Percentiles rank a stretch among this genome's conserved stretches.
phyloP scores from a whole-genome alignment of 92 coral and sea anemone species.

The Parazoanthus darwini region DNA sequence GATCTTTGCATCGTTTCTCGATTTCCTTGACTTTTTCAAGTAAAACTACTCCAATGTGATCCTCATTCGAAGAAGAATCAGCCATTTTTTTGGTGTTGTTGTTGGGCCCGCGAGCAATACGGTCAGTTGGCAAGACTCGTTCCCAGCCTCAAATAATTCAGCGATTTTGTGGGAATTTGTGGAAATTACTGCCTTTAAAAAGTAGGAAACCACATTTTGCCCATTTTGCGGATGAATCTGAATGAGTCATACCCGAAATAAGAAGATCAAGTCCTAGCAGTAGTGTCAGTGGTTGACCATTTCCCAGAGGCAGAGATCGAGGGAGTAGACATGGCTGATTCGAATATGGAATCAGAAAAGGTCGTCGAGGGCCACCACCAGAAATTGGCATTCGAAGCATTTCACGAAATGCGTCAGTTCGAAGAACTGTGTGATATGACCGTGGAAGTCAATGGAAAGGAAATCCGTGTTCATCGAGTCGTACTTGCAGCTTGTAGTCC shows the following conservation, averaged over 20 bases:
- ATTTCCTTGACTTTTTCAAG: constrained; percentile 34
- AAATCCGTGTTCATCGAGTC: constrained; percentile 81
- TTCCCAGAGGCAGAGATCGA: not conserved
- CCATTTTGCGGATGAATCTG: too few relatives aligned
- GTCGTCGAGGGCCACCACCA: constrained; percentile 64
- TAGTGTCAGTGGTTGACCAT: not conserved
- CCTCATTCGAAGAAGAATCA: not conserved
- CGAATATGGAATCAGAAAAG: constrained; percentile 20
- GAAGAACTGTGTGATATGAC: constrained; percentile 87
- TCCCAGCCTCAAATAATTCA: not conserved
- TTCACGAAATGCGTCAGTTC: constrained; percentile 74
- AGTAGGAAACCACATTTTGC: not conserved
- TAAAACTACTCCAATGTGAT: constrained; percentile 14
- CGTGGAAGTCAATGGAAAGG: constrained; percentile 69
- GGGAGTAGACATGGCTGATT: constrained; percentile 46
- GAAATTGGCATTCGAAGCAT: constrained; percentile 62
- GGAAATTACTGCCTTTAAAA: not conserved
- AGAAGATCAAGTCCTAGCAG: not conserved
- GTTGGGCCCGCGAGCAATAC: constrained; percentile 13
- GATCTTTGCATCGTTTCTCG: constrained; percentile 21
- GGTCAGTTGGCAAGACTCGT: constrained; percentile 17
- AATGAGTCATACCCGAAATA: not conserved
- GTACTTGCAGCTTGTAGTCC: constrained; percentile 92
- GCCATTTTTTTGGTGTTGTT: constrained; percentile 11
- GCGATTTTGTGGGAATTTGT: not conserved